Evolutionary conservation across 2,888 invertebrate genomes (phyloP), one percentile per base, ranked within the genome.

Genomic region (Cabera pusaria): DNA sequence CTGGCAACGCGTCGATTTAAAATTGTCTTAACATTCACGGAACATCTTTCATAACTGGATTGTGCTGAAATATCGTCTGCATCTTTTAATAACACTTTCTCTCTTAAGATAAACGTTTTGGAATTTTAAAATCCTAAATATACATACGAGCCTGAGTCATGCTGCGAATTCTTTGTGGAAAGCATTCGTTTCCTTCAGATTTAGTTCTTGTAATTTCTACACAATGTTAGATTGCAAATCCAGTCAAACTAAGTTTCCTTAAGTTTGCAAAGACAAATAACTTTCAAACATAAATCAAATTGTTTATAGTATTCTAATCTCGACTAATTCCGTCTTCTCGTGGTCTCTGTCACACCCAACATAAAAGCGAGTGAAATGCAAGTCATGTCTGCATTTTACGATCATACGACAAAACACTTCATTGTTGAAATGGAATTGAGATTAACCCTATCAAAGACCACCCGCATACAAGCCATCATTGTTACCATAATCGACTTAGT

Each of bases 361-460:
- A 3, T 14, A 38, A 16, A 34, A 37, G 31, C 33, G 31, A 36
- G 17, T 9, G 33, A 41, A 37, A 31, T 27, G 35, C 46, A 45
- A 36, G 46, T 52, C 49, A 47, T 45, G 29, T 38, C 46, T 43
- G 20, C 21, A 29, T 44, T 52, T 47, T 44, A 52, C 39, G 41
- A 52, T 31, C 48, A 29, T 44, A 50, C 46, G 49, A 58, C 57
- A 61, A 59, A 59, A 48, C 22, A 54, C 52, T 64, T 63, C 52
- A 64, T 65, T 65, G 64, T 48, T 52, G 44, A 65, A 72, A 72
- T 64, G 63, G 61, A 70, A 71, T 78, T 63, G 58, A 71, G 65
- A 70, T 74, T 72, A 75, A 74, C 72, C 69, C 69, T 67, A 65
- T 71, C 59, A 52, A 36, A 49, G 75, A 73, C 73, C 74, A 82